Conservation (phyloP, 2,797 vertebrate genomes). For the Myiothlypis chrysogaster region DNA sequence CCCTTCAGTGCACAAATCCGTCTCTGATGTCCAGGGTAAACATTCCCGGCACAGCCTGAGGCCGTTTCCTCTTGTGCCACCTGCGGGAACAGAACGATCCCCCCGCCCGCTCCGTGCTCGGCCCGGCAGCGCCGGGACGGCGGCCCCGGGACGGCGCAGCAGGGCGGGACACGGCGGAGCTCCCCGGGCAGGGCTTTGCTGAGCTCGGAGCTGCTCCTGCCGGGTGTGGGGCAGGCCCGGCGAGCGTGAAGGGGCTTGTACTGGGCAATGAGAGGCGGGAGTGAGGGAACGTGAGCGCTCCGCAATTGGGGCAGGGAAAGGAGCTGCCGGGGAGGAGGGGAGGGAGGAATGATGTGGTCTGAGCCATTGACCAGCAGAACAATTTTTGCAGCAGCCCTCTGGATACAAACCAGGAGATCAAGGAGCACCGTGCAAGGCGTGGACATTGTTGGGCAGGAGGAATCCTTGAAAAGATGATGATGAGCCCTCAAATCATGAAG, state of each 20-base stretch:
- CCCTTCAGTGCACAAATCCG: accelerated
- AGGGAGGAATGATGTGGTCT: conserved; percentile 40
- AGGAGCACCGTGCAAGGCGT: conserved; percentile 28
- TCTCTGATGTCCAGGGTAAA: accelerated
- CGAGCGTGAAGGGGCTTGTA: background rate
- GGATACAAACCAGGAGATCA: conserved; percentile 34
- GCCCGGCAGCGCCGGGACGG: background rate
- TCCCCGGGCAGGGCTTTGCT: background rate
- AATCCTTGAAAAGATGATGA: background rate
- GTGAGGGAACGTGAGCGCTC: background rate
- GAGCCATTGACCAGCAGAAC: background rate
- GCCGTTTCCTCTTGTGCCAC: no score
- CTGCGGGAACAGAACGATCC: background rate
- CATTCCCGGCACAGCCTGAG: background rate
- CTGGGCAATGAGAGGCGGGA: background rate
- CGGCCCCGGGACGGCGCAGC: background rate
- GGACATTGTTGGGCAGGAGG: conserved; percentile 16
- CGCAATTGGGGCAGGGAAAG: background rate
- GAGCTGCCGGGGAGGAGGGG: background rate
- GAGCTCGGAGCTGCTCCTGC: background rate
- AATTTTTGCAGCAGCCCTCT: background rate
- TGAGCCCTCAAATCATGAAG: background rate
- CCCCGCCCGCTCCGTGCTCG: background rate
- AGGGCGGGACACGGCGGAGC: background rate
- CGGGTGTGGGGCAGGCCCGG: background rate